Base-by-base conservation (phyloP, 2,113 vertebrate genomes). In the Melanotaenia duboulayi region DNA sequence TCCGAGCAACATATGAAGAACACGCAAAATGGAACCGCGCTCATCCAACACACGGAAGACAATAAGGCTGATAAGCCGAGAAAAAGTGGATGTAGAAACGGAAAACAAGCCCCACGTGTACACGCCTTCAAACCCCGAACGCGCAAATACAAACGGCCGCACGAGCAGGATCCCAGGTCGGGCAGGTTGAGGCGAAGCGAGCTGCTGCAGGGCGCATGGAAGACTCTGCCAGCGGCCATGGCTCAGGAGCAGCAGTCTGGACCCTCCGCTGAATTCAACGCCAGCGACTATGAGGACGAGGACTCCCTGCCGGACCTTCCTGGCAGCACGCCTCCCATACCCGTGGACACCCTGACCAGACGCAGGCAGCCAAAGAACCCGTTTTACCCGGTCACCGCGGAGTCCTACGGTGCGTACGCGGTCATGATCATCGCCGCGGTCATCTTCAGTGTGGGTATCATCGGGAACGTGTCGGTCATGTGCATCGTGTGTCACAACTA, bases 401-500 rank as follows among this genome's bases (percentile, higher is more conserved):
- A 96, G 77, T 92, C 97, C 0, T 96, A 94, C 61, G 96, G 96
- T 0, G 97, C 97, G 19, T 98, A 96, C 42, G 95, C 94, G 2
- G 91, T 98, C 55, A 82, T 96, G 91, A 90, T 95, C 54, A 65
- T 93, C 56, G 96, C 96, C 4, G 84, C 95, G 49, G 81, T 97
- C 66, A 94, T 99, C 81, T 98, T 99, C 78, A 92, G 91, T n/a
- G 95, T 94, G 37, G 98, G 97, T 1, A 95, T 99, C 81, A 91
- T 96, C 42, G 96, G 96, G 58, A 99, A 99, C 90, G 93, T 99
- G 89, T 95, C 96, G 3, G 93, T 99, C 82, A 97, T 99, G 97
- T 99, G 98, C 89, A 96, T 98, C 63, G 98, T 99, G 69, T 98
- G 96, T 52, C 96, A 99, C 87, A 98, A 99, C 91, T 98, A 97